Evolutionary conservation across 2,888 invertebrate genomes (phyloP), one percentile per base, ranked within the genome.

Genomic region (Chironomus tentans): DNA sequence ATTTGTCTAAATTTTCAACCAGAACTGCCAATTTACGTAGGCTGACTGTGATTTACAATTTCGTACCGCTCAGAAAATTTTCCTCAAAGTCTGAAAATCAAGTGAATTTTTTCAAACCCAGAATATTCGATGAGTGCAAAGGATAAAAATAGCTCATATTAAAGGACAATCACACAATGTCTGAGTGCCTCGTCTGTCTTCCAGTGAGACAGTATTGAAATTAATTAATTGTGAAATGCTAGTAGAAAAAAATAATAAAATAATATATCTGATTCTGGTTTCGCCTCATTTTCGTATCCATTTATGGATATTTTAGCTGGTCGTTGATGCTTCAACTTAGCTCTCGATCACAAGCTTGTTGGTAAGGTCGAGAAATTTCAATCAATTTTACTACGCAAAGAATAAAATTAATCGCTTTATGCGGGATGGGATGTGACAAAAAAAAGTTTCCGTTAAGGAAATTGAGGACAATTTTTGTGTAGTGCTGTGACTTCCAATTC

Each of bases 311-410:
- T 65, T 65, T 56, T 18, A 56, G 22, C 15, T 56, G 50, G 56
- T 56, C 56, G 56, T 65, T 65, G 21, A 65, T 24, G 65, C 65
- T 21, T 21, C 65, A 24, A 24, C 65, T 56, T 56, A 56, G 56
- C 56, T 56, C 56, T 56, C 56, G 56, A 56, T 56, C 56, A 56
- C 15, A 3, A 18, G 18, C 15, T 56, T 6, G 18, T 56, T 22
- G 65, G 65, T 65, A 65, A 65, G 65, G 65, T 65, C 65, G 65
- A 65, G 65, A 21, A 21, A 65, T 24, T 65, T 65, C 65, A 65
- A 65, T 65, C 65, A 65, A 65, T 24, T 65, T 65, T 22, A 65
- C 10, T 65, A 65, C 13, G 65, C 13, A 65, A 56, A 18, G 21
- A 65, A 24, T 65, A n/a, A 21, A 65, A 65, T 65, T 22, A 65